Conservation (phyloP, 2,113 vertebrate genomes). For the Sigmodon hispidus region DNA sequence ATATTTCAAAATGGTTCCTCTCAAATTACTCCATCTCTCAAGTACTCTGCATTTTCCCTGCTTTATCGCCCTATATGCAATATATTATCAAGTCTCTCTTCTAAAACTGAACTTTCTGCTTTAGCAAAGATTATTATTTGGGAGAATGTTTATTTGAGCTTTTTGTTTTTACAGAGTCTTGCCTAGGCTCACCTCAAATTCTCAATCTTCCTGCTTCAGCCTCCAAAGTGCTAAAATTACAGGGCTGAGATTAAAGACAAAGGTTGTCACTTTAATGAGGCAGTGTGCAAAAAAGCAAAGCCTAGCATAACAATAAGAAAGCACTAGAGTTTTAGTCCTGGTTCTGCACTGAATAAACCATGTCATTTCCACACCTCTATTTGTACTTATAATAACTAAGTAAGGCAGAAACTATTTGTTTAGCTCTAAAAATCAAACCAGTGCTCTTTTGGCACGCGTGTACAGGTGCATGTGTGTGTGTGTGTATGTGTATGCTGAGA, state of each 20-base stretch:
- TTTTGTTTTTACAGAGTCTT: background rate
- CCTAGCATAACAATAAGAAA: background rate
- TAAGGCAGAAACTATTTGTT: slow-evolving; percentile 22
- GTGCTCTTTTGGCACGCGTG: background rate
- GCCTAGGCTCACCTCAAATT: background rate
- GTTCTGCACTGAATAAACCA: background rate
- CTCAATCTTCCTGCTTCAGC: background rate
- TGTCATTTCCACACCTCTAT: background rate
- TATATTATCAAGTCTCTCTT: background rate
- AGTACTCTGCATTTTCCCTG: background rate
- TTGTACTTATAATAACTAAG: slow-evolving; percentile 36
- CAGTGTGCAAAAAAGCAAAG: background rate
- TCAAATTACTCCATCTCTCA: background rate
- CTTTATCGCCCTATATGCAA: background rate
- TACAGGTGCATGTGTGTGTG: no score
- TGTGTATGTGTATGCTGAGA: background rate
- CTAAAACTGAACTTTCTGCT: background rate
- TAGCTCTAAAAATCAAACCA: slow-evolving; percentile 19
- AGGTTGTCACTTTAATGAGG: background rate
- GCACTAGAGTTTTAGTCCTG: background rate
- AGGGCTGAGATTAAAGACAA: background rate
- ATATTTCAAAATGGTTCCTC: background rate
- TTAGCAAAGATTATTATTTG: background rate
- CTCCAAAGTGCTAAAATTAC: background rate
- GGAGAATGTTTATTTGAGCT: background rate